Percentiles rank a stretch among this genome's conserved stretches.
phyloP scores from a whole-genome alignment of 2,113 vertebrate genomes.

The Tichodroma muraria region DNA sequence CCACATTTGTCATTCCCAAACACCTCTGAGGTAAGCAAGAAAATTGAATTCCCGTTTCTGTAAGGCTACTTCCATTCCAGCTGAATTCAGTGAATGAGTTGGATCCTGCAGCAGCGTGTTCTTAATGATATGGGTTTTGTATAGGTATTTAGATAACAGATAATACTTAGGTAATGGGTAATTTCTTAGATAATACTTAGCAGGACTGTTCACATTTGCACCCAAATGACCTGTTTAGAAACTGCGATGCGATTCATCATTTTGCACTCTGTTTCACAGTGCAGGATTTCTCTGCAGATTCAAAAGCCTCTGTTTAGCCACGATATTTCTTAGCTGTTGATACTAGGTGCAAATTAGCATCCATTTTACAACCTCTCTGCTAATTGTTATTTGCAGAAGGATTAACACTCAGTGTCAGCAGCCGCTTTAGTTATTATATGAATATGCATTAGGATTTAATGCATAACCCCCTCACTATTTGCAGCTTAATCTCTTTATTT shows the following conservation, averaged over 20 bases:
- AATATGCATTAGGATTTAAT: conserved; percentile 45
- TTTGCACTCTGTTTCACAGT: background rate
- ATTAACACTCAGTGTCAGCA: background rate
- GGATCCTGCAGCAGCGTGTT: background rate
- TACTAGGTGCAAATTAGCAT: background rate
- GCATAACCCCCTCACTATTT: background rate
- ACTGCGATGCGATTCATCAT: background rate
- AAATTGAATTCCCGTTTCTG: background rate
- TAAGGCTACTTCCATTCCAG: background rate
- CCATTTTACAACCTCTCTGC: conserved; percentile 2
- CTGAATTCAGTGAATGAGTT: background rate
- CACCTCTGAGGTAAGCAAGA: background rate
- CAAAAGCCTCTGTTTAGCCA: background rate
- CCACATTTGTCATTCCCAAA: background rate
- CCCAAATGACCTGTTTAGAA: background rate
- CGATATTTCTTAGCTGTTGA: background rate
- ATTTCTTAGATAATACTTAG: background rate
- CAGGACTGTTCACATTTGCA: background rate
- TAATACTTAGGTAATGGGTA: background rate
- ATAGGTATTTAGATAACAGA: background rate
- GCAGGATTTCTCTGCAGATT: background rate
- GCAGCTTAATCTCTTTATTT: conserved; percentile 25
- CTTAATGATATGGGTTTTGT: background rate
- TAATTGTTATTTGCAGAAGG: conserved; percentile 42
- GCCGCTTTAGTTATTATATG: background rate